Evolutionary conservation across 2,113 vertebrate species (phyloP).

Genomic region (Acanthochromis polyacanthus): DNA sequence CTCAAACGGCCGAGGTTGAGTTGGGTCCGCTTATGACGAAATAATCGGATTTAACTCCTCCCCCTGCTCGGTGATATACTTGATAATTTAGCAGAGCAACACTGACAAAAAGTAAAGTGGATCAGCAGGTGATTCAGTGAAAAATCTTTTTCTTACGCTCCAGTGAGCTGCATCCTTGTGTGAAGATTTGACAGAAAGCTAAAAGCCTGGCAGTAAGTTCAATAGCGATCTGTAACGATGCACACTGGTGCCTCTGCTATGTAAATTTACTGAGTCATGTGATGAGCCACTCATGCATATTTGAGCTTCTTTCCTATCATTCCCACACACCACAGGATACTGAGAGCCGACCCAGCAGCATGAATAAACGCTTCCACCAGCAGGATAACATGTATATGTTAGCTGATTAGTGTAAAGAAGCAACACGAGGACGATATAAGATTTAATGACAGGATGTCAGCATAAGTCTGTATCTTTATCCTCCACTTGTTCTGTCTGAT

Average conservation of each 20-base stretch:
- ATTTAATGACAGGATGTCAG: slow-evolving; percentile 7
- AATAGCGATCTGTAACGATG: no score
- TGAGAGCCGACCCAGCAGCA: not conserved
- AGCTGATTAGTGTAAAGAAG: slow-evolving; percentile 21
- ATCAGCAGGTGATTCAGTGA: not conserved
- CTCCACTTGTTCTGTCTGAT: not conserved
- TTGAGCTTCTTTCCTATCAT: not conserved
- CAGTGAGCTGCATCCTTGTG: not conserved
- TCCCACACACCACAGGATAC: not conserved
- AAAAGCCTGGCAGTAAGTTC: not conserved
- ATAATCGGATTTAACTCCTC: no score
- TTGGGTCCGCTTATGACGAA: no score
- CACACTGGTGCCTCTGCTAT: not conserved
- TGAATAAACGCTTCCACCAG: slow-evolving; percentile 10
- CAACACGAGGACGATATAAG: not conserved
- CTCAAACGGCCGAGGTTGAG: no score
- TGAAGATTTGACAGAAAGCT: not conserved
- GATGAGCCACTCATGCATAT: slow-evolving; percentile 4
- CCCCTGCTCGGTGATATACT: no score
- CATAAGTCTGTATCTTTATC: not conserved
- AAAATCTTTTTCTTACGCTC: not conserved
- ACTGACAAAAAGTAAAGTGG: no score
- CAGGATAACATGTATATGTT: slow-evolving; percentile 1
- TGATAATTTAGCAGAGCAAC: no score
- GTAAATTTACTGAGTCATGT: slow-evolving; percentile 19